Percentiles rank a stretch among this genome's conserved stretches.
Conservation (phyloP, 2,888 invertebrate species). For the Holacanthella duospinosa region DNA sequence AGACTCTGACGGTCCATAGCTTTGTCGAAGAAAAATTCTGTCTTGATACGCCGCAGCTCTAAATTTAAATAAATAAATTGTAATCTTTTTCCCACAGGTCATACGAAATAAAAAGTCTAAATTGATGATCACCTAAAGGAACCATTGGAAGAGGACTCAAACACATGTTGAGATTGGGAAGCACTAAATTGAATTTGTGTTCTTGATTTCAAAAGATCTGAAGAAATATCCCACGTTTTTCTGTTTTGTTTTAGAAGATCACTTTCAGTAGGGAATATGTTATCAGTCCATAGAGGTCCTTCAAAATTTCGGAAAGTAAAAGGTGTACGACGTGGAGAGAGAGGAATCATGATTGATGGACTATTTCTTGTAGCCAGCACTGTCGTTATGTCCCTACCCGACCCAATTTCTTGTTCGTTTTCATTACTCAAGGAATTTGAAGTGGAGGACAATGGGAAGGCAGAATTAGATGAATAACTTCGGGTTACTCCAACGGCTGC, state of each 20-base stretch:
- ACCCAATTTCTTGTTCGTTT: constrained; percentile 12
- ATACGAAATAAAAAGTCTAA: no score
- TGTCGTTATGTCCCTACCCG: background rate
- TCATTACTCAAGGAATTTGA: constrained; percentile 17
- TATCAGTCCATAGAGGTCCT: constrained; percentile 35
- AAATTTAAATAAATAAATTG: constrained; percentile 4
- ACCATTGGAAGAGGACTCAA: constrained; percentile 18
- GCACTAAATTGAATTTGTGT: constrained; percentile 34
- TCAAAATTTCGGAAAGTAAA: constrained; percentile 37
- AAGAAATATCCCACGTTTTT: constrained; percentile 35
- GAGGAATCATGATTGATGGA: constrained; percentile 23
- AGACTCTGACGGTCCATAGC: constrained; percentile 44
- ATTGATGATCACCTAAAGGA: constrained; percentile 18
- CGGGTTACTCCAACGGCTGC: constrained; percentile 25
- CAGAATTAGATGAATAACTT: constrained; percentile 34
- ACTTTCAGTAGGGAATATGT: background rate
- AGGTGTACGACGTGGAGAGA: constrained; percentile 26
- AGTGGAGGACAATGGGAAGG: constrained; percentile 22
- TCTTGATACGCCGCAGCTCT: constrained; percentile 27
- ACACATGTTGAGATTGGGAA: constrained; percentile 14
- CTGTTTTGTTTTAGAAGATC: constrained; percentile 16
- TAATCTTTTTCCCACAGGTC: background rate
- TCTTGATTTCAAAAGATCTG: constrained; percentile 21
- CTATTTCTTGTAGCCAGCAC: constrained; percentile 9
- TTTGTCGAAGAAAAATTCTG: constrained; percentile 37